Evolutionary conservation across 2,888 invertebrate genomes (phyloP).

Genomic region (Cosmia pyralina): DNA sequence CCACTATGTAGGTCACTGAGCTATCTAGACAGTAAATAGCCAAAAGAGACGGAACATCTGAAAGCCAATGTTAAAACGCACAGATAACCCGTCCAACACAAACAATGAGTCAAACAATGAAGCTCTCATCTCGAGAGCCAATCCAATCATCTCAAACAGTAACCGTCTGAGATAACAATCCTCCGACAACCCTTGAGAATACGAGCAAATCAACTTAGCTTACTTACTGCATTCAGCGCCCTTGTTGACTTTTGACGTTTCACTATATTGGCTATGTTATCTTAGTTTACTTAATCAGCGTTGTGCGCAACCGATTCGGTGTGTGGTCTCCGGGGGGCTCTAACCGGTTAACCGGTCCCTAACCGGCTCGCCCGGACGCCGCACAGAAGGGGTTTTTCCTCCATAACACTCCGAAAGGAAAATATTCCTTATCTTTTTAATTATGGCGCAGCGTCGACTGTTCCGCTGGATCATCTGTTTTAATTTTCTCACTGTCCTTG

Average conservation of each 20-base stretch:
- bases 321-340: conserved; percentile 84
- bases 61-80: conserved; percentile 58
- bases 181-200: conserved; percentile 86
- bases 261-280: conserved; percentile 87
- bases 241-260: conserved; percentile 89
- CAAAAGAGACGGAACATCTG: conserved; percentile 40
- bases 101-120: conserved; percentile 81
- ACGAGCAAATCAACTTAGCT: conserved; percentile 87
- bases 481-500: conserved; percentile 82
- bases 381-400: conserved; percentile 83
- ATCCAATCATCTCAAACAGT: conserved; percentile 89
- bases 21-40: conserved; percentile 33
- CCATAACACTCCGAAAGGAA: conserved; percentile 74
- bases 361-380: conserved; percentile 63
- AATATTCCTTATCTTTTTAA: conserved; percentile 90
- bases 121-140: conserved; percentile 82
- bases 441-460: conserved; percentile 83
- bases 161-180: conserved; percentile 86
- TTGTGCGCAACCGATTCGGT: conserved; percentile 82
- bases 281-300: conserved; percentile 90
- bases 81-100: conserved; percentile 68
- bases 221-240: conserved; percentile 80
- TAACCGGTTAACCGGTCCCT: conserved; percentile 85
- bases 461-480: conserved; percentile 88
- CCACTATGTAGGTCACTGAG: conserved; percentile 14